Percentiles rank a stretch among this genome's conserved stretches.
Conservation (phyloP, 2,888 invertebrate species). For the Temnothorax unifasciatus region DNA sequence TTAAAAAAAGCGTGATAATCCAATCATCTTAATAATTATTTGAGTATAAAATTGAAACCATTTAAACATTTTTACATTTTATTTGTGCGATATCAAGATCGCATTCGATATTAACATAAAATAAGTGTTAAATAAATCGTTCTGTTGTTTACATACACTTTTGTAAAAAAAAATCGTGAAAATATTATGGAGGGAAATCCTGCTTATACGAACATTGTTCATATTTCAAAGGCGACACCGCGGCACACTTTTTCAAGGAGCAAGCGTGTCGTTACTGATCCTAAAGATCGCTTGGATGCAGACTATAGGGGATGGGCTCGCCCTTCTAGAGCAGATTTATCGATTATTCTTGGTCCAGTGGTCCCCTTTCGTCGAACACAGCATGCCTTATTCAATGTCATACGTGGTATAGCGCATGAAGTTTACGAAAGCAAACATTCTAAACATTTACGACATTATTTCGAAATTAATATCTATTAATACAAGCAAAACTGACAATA, state of each 20-base stretch:
- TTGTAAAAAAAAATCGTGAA: conserved; percentile 10
- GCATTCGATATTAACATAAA: neutral
- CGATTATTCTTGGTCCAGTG: conserved; percentile 83
- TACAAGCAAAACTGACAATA: neutral
- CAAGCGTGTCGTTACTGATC: conserved; percentile 55
- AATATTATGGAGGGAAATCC: conserved; percentile 19
- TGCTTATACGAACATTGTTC: conserved; percentile 37
- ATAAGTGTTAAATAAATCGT: neutral
- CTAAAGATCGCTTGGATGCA: conserved; percentile 59
- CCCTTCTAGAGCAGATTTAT: conserved; percentile 80
- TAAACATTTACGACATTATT: conserved; percentile 26
- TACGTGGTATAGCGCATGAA: conserved; percentile 62
- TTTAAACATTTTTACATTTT: neutral
- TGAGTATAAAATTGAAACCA: neutral
- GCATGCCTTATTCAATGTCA: conserved; percentile 62
- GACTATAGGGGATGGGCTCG: conserved; percentile 59
- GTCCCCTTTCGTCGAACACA: conserved; percentile 79
- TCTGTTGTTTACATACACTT: neutral
- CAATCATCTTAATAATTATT: conserved; percentile 2
- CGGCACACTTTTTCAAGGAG: conserved; percentile 42
- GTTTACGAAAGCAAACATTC: conserved; percentile 73
- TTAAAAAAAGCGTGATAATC: neutral
- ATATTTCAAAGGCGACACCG: conserved; percentile 49
- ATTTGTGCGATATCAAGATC: neutral
- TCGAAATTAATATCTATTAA: conserved; percentile 8